phyloP scores from a whole-genome alignment of 2,113 vertebrate species.

The Caretta caretta region DNA sequence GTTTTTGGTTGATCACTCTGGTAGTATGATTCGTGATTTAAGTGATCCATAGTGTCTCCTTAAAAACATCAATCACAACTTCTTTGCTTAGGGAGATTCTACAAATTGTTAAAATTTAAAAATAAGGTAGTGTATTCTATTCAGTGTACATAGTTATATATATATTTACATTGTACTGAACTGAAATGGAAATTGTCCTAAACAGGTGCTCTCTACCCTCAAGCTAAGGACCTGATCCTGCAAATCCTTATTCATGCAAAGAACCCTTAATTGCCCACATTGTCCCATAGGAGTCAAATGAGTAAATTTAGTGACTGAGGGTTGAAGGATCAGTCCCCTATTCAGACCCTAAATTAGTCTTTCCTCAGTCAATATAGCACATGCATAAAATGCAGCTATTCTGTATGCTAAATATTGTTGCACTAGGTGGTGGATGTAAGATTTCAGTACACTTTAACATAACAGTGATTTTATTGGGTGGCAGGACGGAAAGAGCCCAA shows the following conservation, averaged over 20 bases:
- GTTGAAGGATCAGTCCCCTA: background rate
- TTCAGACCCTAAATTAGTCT: background rate
- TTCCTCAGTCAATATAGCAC: background rate
- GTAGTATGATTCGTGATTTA: background rate
- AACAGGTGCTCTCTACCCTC: background rate
- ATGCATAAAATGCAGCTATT: background rate
- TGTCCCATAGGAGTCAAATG: background rate
- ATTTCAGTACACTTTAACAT: background rate
- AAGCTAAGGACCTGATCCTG: background rate
- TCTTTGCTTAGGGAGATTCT: background rate
- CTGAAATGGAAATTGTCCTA: background rate
- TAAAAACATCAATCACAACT: background rate
- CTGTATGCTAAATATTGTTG: background rate
- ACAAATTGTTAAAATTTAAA: background rate
- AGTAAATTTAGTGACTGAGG: background rate
- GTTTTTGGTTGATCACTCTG: background rate
- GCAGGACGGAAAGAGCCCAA: background rate
- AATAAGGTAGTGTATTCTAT: background rate
- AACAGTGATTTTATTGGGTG: background rate
- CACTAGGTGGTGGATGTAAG: background rate
- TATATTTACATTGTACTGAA: background rate
- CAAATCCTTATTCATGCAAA: background rate
- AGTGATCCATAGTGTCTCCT: background rate
- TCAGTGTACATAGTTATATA: background rate
- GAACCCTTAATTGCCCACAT: rapidly evolving